Evolutionary conservation across 2,113 vertebrate species (phyloP), one percentile per base, ranked within the genome.

Genomic region (Paradoxurus hermaphroditus): DNA sequence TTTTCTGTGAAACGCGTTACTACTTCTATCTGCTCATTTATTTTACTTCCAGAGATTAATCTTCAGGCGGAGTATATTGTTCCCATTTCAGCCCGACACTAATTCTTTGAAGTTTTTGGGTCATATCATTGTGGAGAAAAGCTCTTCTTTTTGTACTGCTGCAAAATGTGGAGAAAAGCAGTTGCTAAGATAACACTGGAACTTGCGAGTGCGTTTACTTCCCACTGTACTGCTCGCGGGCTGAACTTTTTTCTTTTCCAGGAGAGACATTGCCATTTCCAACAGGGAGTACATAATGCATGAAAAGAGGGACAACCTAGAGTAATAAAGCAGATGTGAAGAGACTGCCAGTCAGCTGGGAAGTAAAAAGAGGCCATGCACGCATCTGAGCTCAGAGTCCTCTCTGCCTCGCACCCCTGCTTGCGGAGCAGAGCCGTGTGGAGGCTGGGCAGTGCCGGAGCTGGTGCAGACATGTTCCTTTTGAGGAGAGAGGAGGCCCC

Each of bases 31-130:
- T 77, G 82, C 78, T 73, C 94, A 46, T 91, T 97, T 98, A 46
- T 97, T 98, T 98, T 97, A 82, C n/a, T 86, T 95, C 44, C 25
- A 83, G 91, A 7, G 3, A 4, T 67, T 97, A 85, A 92, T 95
- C 39, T 96, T 81, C 88, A 81, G 85, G 44, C 21, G 89, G 70
- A 72, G 49, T 96, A 70, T 86, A 91, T 97, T 97, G 67, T 73
- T 97, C 79, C 92, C 0, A 53, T 85, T 96, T 90, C 46, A 91
- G 36, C 87, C 97, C 97, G 70, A 98, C 59, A 96, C 46, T 88
- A 95, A 81, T 97, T 95, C 72, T 97, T 95, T 93, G 77, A 97
- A 97, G 56, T 23, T 97, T 98, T 97, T 10, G 94, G 85, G 94
- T 98, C 67, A 72, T 67, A 90, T 77, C 44, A 41, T 79, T 97